Evolutionary conservation across 2,113 vertebrate species (phyloP).

Genomic region (Trochalopteron elliotii): DNA sequence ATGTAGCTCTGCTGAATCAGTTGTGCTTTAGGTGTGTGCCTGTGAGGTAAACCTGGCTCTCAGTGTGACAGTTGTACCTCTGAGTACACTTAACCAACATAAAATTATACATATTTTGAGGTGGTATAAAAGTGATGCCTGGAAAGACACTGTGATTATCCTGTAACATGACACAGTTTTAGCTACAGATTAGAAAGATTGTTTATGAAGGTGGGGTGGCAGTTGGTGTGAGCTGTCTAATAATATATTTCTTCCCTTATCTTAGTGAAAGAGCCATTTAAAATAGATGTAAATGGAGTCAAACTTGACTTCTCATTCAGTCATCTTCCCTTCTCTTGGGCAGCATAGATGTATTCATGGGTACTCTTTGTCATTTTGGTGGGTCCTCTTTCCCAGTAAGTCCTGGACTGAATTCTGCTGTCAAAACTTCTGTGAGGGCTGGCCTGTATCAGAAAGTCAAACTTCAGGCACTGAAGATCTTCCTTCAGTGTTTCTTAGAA

Average conservation of each 20-base stretch:
- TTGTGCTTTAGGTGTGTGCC: neutral
- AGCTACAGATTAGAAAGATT: neutral
- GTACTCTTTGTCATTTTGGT: neutral
- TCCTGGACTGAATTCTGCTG: neutral
- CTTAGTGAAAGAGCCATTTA: neutral
- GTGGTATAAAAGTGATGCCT: neutral
- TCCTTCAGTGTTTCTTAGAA: neutral
- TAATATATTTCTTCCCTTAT: neutral
- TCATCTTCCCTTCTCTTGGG: neutral
- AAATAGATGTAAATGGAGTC: neutral
- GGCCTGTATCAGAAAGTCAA: neutral
- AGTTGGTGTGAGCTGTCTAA: neutral
- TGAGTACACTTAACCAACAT: neutral
- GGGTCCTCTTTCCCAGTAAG: neutral
- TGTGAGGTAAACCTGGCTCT: neutral
- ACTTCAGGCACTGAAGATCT: neutral
- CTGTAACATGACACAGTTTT: neutral
- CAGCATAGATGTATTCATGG: neutral
- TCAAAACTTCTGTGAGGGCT: rapidly evolving
- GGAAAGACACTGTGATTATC: neutral
- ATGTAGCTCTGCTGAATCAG: neutral
- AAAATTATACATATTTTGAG: neutral
- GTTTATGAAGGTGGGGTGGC: neutral
- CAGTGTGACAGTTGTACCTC: neutral
- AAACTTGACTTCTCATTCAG: neutral